A percentile compares a stretch with the other conserved stretches of the same genome.
These are phyloP conservation scores for Agrilus biguttatus DNA, from an alignment of 2,888 invertebrate species.

Conservation along the genomic window DNA sequence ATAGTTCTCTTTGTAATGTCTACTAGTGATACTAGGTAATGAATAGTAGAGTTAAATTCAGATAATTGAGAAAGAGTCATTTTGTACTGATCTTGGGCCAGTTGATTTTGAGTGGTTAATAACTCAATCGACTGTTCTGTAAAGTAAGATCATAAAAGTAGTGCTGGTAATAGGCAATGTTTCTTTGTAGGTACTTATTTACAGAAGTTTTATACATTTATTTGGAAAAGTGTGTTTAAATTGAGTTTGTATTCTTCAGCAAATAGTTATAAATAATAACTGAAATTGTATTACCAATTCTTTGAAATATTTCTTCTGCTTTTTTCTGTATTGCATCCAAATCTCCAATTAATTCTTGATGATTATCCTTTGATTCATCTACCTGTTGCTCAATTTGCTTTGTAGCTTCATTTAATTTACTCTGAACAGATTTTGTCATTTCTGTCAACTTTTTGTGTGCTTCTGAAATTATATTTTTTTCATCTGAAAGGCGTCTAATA, in stretches of 20 bases:
- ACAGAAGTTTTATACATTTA: too few relatives aligned
- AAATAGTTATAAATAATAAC: background rate
- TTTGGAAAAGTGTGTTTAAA: too few relatives aligned
- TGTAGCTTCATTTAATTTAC: slow-evolving; percentile 39
- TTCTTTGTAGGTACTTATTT: too few relatives aligned
- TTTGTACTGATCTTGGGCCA: slow-evolving; percentile 34
- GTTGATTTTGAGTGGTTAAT: slow-evolving; percentile 33
- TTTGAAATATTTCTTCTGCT: slow-evolving; percentile 37
- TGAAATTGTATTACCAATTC: slow-evolving; percentile 31
- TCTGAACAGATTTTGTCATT: slow-evolving; percentile 39
- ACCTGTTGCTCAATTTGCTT: slow-evolving; percentile 35
- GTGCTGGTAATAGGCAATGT: background rate
- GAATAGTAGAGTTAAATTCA: slow-evolving; percentile 38
- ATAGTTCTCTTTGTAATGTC: slow-evolving; percentile 23
- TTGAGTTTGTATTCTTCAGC: too few relatives aligned
- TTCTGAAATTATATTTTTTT: slow-evolving; percentile 42
- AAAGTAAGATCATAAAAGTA: slow-evolving; percentile 7
- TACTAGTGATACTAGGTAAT: slow-evolving; percentile 24
- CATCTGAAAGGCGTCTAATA: slow-evolving; percentile 39
- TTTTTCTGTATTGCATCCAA: slow-evolving; percentile 38
- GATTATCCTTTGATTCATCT: slow-evolving; percentile 34
- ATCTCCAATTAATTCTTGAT: slow-evolving; percentile 39
- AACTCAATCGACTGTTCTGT: slow-evolving; percentile 29
- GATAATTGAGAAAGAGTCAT: slow-evolving; percentile 34
- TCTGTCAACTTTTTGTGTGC: slow-evolving; percentile 39